Evolutionary conservation across 2,888 invertebrate genomes (phyloP).

Genomic region (Smittia sp.): DNA sequence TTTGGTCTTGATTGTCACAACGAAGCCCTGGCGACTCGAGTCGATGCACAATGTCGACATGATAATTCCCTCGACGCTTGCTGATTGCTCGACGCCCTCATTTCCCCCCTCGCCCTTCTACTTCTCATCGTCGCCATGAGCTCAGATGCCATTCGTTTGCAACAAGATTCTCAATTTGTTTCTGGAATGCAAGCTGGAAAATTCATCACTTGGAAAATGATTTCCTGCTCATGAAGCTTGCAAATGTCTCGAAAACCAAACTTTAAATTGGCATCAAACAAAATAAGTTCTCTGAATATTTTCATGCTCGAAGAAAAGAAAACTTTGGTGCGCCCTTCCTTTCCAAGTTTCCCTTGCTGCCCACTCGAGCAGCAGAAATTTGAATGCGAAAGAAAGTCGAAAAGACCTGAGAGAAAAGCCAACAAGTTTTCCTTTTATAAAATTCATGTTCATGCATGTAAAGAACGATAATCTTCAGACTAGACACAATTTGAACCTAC

Average conservation of each 20-base stretch:
- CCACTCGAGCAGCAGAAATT: not conserved
- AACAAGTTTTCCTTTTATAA: not conserved
- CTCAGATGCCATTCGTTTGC: not conserved
- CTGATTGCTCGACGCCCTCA: no score
- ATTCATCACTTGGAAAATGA: not conserved
- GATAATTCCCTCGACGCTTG: not conserved
- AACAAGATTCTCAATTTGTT: not conserved
- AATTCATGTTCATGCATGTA: conserved; percentile 9
- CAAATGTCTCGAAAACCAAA: not conserved
- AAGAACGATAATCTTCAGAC: not conserved
- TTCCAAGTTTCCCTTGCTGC: not conserved
- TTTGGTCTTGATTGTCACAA: not conserved
- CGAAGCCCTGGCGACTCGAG: not conserved
- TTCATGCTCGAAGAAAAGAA: not conserved
- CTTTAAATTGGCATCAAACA: not conserved
- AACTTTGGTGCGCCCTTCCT: conserved; percentile 1
- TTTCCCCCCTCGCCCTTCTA: no score
- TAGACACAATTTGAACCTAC: not conserved
- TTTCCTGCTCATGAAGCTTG: not conserved
- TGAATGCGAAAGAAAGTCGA: not conserved
- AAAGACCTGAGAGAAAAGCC: not conserved
- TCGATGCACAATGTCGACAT: not conserved
- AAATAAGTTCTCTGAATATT: not conserved
- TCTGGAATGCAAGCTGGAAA: no score
- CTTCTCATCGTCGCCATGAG: no score